Percentiles rank a stretch among this genome's conserved stretches.
Evolutionary conservation across 2,888 invertebrate genomes (phyloP).

Genomic region (Drosophila meridionalis): DNA sequence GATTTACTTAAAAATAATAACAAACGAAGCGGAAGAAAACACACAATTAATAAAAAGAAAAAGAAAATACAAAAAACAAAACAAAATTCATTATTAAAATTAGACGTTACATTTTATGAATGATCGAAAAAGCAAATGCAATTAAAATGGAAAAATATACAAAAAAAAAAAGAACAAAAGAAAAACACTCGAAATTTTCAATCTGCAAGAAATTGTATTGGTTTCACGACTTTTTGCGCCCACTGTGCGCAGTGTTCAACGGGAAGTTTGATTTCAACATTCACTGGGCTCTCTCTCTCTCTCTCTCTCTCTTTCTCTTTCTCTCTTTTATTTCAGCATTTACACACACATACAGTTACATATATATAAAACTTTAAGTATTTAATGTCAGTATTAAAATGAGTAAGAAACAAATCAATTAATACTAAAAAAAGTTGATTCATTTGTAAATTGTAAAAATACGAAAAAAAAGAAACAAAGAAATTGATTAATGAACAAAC

Average conservation of each 20-base stretch:
- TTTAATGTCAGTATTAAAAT: slow-evolving; percentile 68
- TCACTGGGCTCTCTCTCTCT: slow-evolving; percentile 8
- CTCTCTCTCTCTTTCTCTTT: not conserved
- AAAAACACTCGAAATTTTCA: slow-evolving; percentile 53
- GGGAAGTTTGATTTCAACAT: slow-evolving; percentile 65
- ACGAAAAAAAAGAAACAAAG: not conserved
- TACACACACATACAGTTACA: slow-evolving; percentile 17
- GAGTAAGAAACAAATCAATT: slow-evolving; percentile 37
- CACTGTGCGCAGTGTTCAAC: slow-evolving; percentile 31
- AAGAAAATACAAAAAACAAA: slow-evolving; percentile 36
- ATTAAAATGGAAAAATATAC: slow-evolving; percentile 66
- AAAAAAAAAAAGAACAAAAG: slow-evolving; percentile 37
- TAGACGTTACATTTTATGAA: slow-evolving; percentile 82
- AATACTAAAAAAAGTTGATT: slow-evolving; percentile 49
- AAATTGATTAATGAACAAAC: slow-evolving; percentile 36
- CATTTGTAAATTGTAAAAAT: slow-evolving; percentile 77
- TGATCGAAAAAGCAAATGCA: slow-evolving; percentile 74
- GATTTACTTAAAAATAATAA: slow-evolving; percentile 54
- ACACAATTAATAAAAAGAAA: slow-evolving; percentile 53
- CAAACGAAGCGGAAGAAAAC: slow-evolving; percentile 32
- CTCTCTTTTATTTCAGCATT: slow-evolving; percentile 67
- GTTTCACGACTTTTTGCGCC: slow-evolving; percentile 51
- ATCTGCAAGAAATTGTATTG: slow-evolving; percentile 57
- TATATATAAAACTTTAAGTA: slow-evolving; percentile 52
- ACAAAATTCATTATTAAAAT: slow-evolving; percentile 72